Conservation (phyloP, 2,888 invertebrate species). For the Melipona bicolor region DNA sequence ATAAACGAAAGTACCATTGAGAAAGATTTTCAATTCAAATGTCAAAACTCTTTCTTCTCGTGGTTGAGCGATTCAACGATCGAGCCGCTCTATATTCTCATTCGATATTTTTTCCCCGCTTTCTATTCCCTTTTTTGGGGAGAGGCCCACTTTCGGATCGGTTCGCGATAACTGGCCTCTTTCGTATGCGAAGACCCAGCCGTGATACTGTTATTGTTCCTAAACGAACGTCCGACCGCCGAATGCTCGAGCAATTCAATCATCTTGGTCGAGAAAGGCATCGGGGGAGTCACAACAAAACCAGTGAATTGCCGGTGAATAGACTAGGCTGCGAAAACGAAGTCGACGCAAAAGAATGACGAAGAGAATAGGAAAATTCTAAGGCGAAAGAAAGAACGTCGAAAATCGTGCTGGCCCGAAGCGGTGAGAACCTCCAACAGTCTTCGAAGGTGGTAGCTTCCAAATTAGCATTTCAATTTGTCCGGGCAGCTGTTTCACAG, state of each 20-base stretch:
- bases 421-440: background rate
- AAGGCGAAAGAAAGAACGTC: too few relatives aligned
- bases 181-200: slow-evolving; percentile 62
- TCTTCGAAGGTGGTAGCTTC: slow-evolving; percentile 18
- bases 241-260: slow-evolving; percentile 34
- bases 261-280: background rate
- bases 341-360: background rate
- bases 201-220: slow-evolving; percentile 57
- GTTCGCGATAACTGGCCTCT: slow-evolving; percentile 53
- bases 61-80: slow-evolving; percentile 23
- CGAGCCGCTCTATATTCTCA: slow-evolving; percentile 52
- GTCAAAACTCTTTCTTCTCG: background rate
- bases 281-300: background rate
- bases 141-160: slow-evolving; percentile 58
- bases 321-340: background rate
- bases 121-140: slow-evolving; percentile 65
- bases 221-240: slow-evolving; percentile 40
- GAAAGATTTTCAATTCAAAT: background rate
- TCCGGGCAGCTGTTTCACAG: slow-evolving; percentile 59
- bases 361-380: background rate
- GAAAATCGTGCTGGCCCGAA: background rate
- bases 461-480: slow-evolving; percentile 71
- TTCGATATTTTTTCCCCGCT: slow-evolving; percentile 61
- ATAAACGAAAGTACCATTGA: background rate
- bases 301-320: background rate